Evolutionary conservation across 2,888 invertebrate genomes (phyloP), one percentile per base, ranked within the genome.

Genomic region (Chrysolina americana): DNA sequence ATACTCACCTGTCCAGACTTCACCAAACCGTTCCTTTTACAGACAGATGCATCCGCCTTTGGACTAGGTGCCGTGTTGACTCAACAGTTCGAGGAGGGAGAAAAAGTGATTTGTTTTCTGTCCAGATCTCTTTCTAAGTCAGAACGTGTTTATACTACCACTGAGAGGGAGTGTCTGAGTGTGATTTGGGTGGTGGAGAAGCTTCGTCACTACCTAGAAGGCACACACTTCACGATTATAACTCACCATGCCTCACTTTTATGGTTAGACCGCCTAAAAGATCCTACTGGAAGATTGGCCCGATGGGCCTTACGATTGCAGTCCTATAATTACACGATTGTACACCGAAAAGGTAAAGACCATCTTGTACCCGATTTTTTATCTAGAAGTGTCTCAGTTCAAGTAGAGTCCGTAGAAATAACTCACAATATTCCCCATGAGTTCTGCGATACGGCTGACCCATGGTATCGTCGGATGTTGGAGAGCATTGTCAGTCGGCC

Each of bases 1-100:
- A 72, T 82, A 41, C 53, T 82, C 44, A 68, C 66, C 11, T 79
- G 79, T 65, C 81, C 81, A 0, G 78, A 82, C 70, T 81, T 81
- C 64, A 53, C 17, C 53, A 11, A 21, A n/a, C 53, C 36, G 78
- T 79, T 68, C 74, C 28, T 28, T 28, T 28, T 28, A 28, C 28
- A 28, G 28, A 28, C 28, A 28, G 28, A 28, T 28, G 28, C 80
- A 1, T 76, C 73, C n/a, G 70, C 62, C 28, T 75, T 59, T 70
- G 79, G 80, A n/a, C 59, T 80, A 0, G 73, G 81, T 11, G 78
- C 76, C 44, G 78, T 79, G 5, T 62, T 80, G 48, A 72, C 78
- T 6, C 80, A 81, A 64, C n/a, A 53, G 5, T 68, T 48, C 13
- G 76, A 75, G 23, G 73, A 74, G 44, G 77, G 74, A 3, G 81